Evolutionary conservation across 2,113 vertebrate genomes (phyloP), one percentile per base, ranked within the genome.

Genomic region (Pelvicachromis taeniatus): DNA sequence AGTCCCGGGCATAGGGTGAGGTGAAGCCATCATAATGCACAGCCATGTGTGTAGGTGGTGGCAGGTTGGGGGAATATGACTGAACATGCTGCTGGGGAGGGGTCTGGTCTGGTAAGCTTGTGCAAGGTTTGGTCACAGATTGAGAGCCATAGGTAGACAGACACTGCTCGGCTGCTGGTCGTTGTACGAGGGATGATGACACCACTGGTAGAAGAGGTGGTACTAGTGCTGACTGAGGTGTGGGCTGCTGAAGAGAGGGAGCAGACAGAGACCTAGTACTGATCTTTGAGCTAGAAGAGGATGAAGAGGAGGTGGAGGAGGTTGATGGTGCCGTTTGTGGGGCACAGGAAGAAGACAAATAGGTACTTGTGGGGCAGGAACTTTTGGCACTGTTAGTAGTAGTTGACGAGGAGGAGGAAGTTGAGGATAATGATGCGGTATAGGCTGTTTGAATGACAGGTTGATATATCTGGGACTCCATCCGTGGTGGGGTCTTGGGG

Each of bases 371-470:
- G 52, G 95, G 95, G 87, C 86, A 92, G 31, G 94, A 92, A 89
- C 85, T 91, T 48, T 95, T 96, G 68, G 82, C 77, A 81, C 87
- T 89, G 81, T 94, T 96, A 23, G 89, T 58, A 58, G 80, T 85
- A 77, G 85, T 81, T 48, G 89, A 90, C 21, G 95, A 92, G 9
- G 89, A 91, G 21, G 95, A 91, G 12, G 94, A 89, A 19, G 89
- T 83, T 7, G 93, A 63, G 75, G 94, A 82, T 56, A 90, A 88
- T 1, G 94, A 93, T 13, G 93, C 81, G 29, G 96, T 96, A 4
- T 97, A 97, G 0, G 97, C 84, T 8, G 95, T 96, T 85, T 97
- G 97, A 58, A 97, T 97, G 63, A 96, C 97, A 82, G 97, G 97
- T 2, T 95, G 96, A 87, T 98, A 99, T 1, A 94, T 91, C 56